Percentiles rank a stretch among this genome's conserved stretches.
Evolutionary conservation across 2,888 invertebrate genomes (phyloP).

Genomic region (Oscheius sp.): DNA sequence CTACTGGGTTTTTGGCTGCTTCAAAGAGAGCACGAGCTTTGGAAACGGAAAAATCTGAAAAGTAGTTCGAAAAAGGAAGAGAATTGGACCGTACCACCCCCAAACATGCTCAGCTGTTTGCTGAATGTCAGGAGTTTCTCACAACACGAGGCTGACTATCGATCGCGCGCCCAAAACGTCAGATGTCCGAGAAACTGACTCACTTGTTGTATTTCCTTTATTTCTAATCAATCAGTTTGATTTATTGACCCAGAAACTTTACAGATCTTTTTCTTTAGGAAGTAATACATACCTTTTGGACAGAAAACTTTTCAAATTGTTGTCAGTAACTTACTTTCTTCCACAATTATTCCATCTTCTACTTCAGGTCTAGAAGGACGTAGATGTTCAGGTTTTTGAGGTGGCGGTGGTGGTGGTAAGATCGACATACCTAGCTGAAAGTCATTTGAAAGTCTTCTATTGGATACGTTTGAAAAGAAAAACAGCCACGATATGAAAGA

Average conservation of each 20-base stretch:
- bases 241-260: not conserved
- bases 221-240: not conserved
- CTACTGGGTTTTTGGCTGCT: conserved; percentile 58
- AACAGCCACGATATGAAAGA: not conserved
- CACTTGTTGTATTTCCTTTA: not conserved
- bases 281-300: not conserved
- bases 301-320: too few species aligned
- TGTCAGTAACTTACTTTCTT: conserved; percentile 24
- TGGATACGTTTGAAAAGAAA: not conserved
- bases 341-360: conserved; percentile 9
- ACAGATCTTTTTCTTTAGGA: not conserved
- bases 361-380: not conserved
- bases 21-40: conserved; percentile 60
- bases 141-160: conserved; percentile 11
- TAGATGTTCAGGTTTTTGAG: conserved; percentile 16
- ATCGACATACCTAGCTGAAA: not conserved
- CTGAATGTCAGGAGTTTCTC: conserved; percentile 1
- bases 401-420: conserved; percentile 23
- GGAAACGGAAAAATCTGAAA: conserved; percentile 52
- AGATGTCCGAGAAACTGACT: not conserved
- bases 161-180: conserved; percentile 14
- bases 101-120: not conserved
- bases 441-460: not conserved
- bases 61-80: not conserved
- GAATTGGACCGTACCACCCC: not conserved